Base-by-base conservation (phyloP, 2,888 invertebrate species). In the Anoplius nigerrimus region DNA sequence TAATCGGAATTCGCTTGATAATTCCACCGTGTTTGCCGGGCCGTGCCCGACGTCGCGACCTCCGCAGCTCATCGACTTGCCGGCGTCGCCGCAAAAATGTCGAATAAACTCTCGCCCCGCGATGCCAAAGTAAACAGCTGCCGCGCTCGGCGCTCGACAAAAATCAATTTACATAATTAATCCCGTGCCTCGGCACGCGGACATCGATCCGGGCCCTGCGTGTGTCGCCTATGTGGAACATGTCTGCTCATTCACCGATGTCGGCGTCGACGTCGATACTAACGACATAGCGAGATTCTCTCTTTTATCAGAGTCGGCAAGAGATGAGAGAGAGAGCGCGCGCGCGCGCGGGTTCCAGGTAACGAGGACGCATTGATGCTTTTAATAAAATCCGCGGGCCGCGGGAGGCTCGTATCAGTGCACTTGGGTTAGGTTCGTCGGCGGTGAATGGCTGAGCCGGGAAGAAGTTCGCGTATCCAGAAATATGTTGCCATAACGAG, bases 311-410 rank as follows among this genome's bases (percentile, higher is more conserved):
- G n/a, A n/a, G n/a, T n/a, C n/a, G n/a, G n/a, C n/a, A n/a, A n/a
- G n/a, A n/a, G n/a, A n/a, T n/a, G n/a, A n/a, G 52, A 71, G 57
- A 58, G 34, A 51, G 27, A 24, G 43, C 52, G 16, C 20, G 34
- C 27, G 45, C 53, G 34, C 42, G 48, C 60, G 43, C 52, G 20
- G n/a, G n/a, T n/a, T n/a, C n/a, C n/a, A n/a, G n/a, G 48, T 70
- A 73, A 66, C 69, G 69, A 76, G 46, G 70, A 45, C 45, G 65
- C 62, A 66, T 70, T 63, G 68, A 72, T 8, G 2, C 48, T 18
- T 64, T 60, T 71, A 70, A 73, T 74, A 64, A 68, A 73, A 75
- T 71, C 61, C 62, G 27, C 42, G 46, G 18, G 58, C 34, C 34
- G 34, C 22, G 51, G 27, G 51, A 42, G 45, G 24, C 15, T 52